A percentile compares a stretch with the other conserved stretches of the same genome.
Conservation (phyloP, 1,140 invertebrate genomes). For the Formica selysi region DNA sequence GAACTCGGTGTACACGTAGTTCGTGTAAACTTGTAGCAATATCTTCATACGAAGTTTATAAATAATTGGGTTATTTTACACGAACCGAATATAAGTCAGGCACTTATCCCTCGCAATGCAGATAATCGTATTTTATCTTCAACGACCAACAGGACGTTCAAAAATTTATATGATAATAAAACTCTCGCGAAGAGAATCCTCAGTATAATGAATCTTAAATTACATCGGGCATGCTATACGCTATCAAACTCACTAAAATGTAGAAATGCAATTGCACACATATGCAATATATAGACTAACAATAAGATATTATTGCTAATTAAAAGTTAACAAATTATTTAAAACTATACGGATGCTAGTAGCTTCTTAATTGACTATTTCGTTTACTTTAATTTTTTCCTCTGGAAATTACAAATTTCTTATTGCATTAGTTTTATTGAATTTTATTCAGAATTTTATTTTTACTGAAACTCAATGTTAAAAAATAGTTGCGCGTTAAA, state of each 20-base stretch:
- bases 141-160: constrained; percentile 35
- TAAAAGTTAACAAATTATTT: neutral
- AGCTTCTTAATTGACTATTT: neutral
- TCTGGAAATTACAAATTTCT: neutral
- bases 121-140: constrained; percentile 52
- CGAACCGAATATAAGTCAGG: constrained; percentile 47
- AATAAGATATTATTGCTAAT: neutral
- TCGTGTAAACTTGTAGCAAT: constrained; percentile 44
- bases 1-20: constrained; percentile 24
- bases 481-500: neutral
- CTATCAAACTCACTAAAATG: constrained; percentile 22
- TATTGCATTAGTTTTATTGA: neutral
- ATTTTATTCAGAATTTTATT: neutral
- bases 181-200: constrained; percentile 24
- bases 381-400: neutral
- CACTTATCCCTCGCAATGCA: constrained; percentile 41
- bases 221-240: neutral
- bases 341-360: neutral
- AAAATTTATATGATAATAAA: constrained; percentile 56
- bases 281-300: neutral
- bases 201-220: constrained; percentile 51
- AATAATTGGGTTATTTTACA: constrained; percentile 57
- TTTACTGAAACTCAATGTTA: neutral
- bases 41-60: constrained; percentile 38
- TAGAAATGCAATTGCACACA: constrained; percentile 12